Conservation (phyloP, 2,888 invertebrate genomes). For the Cataglyphis altisquamis region DNA sequence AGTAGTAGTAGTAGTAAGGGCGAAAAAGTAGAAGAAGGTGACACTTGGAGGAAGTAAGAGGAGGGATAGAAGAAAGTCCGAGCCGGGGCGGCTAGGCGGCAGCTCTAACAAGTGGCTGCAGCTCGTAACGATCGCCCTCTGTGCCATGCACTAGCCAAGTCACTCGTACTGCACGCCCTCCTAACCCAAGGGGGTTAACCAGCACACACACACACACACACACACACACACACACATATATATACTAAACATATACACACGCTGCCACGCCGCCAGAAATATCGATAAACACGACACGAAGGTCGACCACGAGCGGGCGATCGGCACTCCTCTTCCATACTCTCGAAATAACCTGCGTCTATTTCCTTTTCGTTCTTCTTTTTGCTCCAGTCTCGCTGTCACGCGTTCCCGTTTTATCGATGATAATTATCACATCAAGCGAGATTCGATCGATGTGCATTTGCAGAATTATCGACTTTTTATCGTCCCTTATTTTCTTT, state of each 20-base stretch:
- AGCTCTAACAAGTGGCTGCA: constrained; percentile 82
- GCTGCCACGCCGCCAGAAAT: constrained; percentile 27
- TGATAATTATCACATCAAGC: constrained; percentile 44
- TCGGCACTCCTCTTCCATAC: constrained; percentile 43
- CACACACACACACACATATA: constrained; percentile 41
- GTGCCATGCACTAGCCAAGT: constrained; percentile 72
- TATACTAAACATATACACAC: background rate
- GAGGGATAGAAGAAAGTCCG: constrained; percentile 39
- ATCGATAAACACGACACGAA: constrained; percentile 60
- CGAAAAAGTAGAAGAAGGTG: constrained; percentile 59
- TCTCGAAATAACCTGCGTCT: constrained; percentile 56
- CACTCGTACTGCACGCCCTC: constrained; percentile 62
- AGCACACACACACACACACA: constrained; percentile 51
- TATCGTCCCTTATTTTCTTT: background rate
- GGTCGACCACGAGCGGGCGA: constrained; percentile 49
- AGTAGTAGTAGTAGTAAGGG: constrained; percentile 34
- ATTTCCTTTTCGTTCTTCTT: constrained; percentile 44
- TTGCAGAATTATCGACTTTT: background rate
- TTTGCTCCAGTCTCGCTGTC: constrained; percentile 27
- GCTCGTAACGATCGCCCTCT: constrained; percentile 79
- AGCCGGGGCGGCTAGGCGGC: constrained; percentile 69
- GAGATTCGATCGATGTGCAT: constrained; percentile 24
- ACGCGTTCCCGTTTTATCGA: constrained; percentile 13
- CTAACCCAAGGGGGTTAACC: constrained; percentile 68
- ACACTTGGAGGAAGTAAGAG: constrained; percentile 15